A percentile compares a stretch with the other conserved stretches of the same genome.
These are phyloP conservation scores for Nephotettix cincticeps DNA, from an alignment of 1,140 invertebrate genomes.

Conservation along the genomic window DNA sequence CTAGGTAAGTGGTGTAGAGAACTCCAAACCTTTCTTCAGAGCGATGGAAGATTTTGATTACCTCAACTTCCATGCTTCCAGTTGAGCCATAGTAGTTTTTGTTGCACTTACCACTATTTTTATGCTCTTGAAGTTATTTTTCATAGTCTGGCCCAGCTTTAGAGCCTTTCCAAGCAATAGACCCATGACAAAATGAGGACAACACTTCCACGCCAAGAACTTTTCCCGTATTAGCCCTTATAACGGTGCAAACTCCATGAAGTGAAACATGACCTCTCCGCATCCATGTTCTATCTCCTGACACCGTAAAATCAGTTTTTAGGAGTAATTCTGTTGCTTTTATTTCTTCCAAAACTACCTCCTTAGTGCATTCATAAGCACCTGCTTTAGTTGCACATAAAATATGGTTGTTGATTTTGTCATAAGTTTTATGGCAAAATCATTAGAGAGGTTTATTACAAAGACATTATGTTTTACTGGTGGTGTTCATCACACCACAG, in stretches of 20 bases:
- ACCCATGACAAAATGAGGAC: slow-evolving; percentile 29
- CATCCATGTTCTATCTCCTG: slow-evolving; percentile 36
- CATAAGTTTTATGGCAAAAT: background rate
- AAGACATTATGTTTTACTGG: too few species aligned
- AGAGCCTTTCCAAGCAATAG: slow-evolving; percentile 4
- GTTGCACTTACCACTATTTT: slow-evolving; percentile 3
- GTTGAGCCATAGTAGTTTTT: too few species aligned
- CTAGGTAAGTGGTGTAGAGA: too few species aligned
- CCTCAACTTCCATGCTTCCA: too few species aligned
- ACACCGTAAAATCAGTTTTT: slow-evolving; percentile 32
- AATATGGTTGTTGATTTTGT: background rate
- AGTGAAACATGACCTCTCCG: slow-evolving; percentile 33
- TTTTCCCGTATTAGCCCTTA: slow-evolving; percentile 31
- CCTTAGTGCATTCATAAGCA: background rate
- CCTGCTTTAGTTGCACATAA: background rate
- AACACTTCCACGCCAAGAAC: slow-evolving; percentile 31
- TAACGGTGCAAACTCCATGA: slow-evolving; percentile 33
- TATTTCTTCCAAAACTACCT: background rate
- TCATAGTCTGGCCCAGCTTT: slow-evolving; percentile 10
- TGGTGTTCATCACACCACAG: slow-evolving; percentile 3
- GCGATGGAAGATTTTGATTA: too few species aligned
- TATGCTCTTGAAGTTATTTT: slow-evolving; percentile 22
- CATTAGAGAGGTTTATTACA: too few species aligned
- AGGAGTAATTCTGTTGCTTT: slow-evolving; percentile 26
- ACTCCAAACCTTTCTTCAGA: too few species aligned